Evolutionary conservation across 2,888 invertebrate genomes (phyloP), one percentile per base, ranked within the genome.

Genomic region (Acanthosepion lycidas): DNA sequence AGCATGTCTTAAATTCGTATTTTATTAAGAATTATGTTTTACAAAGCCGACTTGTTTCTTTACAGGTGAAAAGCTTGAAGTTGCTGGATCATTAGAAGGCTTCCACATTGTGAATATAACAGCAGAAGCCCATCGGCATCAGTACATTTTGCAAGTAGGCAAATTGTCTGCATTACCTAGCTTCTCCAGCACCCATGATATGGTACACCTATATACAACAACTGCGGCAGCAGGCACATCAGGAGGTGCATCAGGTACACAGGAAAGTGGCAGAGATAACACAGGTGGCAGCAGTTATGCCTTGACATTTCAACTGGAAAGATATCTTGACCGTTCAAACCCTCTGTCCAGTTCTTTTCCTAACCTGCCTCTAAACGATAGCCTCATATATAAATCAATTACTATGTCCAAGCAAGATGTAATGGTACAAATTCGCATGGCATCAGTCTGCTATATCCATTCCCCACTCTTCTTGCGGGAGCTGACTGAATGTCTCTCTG

Each of bases 361-460:
- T 18, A 49, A 53, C 28, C 93, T 93, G 9, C 93, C 93, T 53
- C 49, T 93, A n/a, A 93, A 93, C 20, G 93, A 93, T 15, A 93
- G 93, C 93, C 93, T 93, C 53, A 93, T 93, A 51, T 93, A 93
- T 53, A 93, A 49, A 93, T 28, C 53, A 18, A 51, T 53, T 28
- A 28, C 93, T 18, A 26, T 92, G 42, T 92, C 92, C 18, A 49
- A 93, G 28, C 49, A 93, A 53, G 93, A 93, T 26, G 93, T 93
- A 28, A n/a, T 53, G 49, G 93, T 93, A 51, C 28, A 93, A 53
- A 93, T 93, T 9, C 97, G 98, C 96, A 98, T 99, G 98, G 99
- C 99, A 2, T 98, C 99, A 91, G 98, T 99, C 95, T 99, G 99
- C 98, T 99, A 99, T 98, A 99, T 99, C 8, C 99, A 99, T 97